Evolutionary conservation across 2,113 vertebrate species (phyloP).

Genomic region (Oreochromis tanganicae): DNA sequence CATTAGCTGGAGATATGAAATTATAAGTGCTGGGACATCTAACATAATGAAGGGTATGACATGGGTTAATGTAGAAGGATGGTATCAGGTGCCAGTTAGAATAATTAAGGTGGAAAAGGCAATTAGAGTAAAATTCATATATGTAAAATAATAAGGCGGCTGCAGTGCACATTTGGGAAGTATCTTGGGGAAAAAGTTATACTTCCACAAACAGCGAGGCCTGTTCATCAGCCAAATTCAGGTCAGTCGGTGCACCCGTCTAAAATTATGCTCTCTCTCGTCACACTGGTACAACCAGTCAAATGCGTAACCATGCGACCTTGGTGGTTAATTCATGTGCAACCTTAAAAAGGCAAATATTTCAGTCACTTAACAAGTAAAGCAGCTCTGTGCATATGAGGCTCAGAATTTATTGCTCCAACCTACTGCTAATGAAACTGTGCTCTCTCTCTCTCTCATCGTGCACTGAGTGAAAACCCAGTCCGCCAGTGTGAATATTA

Average conservation of each 20-base stretch:
- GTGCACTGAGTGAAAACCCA: background rate
- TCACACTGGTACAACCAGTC: background rate
- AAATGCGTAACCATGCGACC: background rate
- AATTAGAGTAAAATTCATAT: background rate
- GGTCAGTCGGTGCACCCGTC: background rate
- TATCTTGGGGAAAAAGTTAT: background rate
- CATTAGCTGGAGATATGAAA: conserved; percentile 3
- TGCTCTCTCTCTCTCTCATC: background rate
- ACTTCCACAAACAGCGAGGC: background rate
- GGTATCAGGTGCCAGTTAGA: background rate
- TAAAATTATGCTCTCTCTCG: background rate
- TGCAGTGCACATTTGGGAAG: background rate
- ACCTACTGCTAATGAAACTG: background rate
- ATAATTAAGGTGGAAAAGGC: background rate
- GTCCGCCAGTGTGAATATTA: background rate
- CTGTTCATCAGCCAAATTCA: background rate
- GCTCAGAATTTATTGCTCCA: background rate
- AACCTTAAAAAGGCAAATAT: conserved; percentile 6
- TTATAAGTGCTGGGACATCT: background rate
- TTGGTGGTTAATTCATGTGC: background rate
- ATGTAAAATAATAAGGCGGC: background rate
- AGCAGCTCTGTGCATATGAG: background rate
- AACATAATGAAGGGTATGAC: background rate
- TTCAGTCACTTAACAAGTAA: background rate
- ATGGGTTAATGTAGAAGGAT: background rate